phyloP scores from a whole-genome alignment of 2,888 invertebrate genomes.

The Macropis europaea region DNA sequence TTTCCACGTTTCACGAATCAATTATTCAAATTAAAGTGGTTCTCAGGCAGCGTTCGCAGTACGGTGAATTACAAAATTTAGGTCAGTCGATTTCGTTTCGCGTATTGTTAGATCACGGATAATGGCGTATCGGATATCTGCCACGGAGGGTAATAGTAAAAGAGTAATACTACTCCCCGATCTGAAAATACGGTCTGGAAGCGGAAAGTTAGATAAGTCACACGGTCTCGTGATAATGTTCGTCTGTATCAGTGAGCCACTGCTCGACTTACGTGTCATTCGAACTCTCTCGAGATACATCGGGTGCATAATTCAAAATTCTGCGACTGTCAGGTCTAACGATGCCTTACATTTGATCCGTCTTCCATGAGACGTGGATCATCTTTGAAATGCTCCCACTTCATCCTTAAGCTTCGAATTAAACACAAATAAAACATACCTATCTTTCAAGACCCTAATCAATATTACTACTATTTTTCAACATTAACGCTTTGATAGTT shows the following conservation, averaged over 20 bases:
- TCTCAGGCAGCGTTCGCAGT: neutral
- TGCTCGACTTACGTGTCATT: constrained; percentile 36
- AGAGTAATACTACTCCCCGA: constrained; percentile 24
- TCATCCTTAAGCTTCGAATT: neutral
- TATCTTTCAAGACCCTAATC: too few species aligned
- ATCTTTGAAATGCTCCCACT: neutral
- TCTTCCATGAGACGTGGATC: neutral
- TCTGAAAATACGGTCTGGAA: constrained; percentile 27
- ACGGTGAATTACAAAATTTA: constrained; percentile 23
- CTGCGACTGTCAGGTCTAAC: constrained; percentile 3
- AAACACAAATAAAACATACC: neutral
- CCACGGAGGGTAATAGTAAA: constrained; percentile 10
- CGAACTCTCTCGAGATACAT: constrained; percentile 3
- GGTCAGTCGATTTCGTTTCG: constrained; percentile 32
- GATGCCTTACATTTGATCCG: constrained; percentile 10
- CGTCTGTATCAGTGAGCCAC: constrained; percentile 15
- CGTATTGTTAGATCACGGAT: constrained; percentile 29
- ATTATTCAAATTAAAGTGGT: neutral
- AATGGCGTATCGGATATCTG: constrained; percentile 41
- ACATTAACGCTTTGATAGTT: too few species aligned
- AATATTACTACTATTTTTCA: too few species aligned
- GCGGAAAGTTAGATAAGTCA: constrained; percentile 31
- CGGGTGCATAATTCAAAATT: constrained; percentile 21
- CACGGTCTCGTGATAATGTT: constrained; percentile 33
- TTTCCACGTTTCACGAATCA: neutral